Evolutionary conservation across 1,140 invertebrate genomes (phyloP), one percentile per base, ranked within the genome.

Genomic region (Triops cancriformis): DNA sequence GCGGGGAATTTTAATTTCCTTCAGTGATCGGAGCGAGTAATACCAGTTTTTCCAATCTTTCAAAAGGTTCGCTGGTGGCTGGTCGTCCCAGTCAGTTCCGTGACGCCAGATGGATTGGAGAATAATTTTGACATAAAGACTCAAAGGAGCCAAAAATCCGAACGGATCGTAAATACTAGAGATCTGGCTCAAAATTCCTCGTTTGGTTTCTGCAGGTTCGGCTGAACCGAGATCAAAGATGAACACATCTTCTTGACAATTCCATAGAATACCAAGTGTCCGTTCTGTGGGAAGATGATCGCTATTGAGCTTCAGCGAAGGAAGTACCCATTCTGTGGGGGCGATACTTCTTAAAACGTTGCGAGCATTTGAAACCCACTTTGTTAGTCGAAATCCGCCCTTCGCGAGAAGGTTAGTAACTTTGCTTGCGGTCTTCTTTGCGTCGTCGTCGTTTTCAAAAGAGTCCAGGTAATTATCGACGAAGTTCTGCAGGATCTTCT

Each of bases 391-490:
- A 1, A 75, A 75, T 7, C 74, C 74, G 5, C 74, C 74, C 18
- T 75, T 75, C 10, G 74, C 28, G n/a, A 75, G 42, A 9, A 37
- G 28, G 10, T 23, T 18, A n/a, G 28, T 75, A 6, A 75, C n/a
- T 6, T 75, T n/a, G n/a, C n/a, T n/a, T 26, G 28, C n/a, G 11
- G 28, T n/a, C 11, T 26, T 27, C 23, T 37, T 79, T 18, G 76
- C 79, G 41, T 78, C 79, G 18, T 74, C 31, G 14, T 64, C 74
- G 10, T 28, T 74, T 10, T 79, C n/a, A 73, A 45, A 73, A 10
- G 45, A 85, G 84, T 14, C 81, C 80, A 85, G 64, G 2, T 85
- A 73, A 80, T 87, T 85, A 79, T 88, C 86, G 14, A 85, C 83
- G 51, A 81, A 78, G 31, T 81, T 79, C 12, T 73, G n/a, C 12